Conservation (phyloP, 2,888 invertebrate genomes). For the Thymelicus lineola region DNA sequence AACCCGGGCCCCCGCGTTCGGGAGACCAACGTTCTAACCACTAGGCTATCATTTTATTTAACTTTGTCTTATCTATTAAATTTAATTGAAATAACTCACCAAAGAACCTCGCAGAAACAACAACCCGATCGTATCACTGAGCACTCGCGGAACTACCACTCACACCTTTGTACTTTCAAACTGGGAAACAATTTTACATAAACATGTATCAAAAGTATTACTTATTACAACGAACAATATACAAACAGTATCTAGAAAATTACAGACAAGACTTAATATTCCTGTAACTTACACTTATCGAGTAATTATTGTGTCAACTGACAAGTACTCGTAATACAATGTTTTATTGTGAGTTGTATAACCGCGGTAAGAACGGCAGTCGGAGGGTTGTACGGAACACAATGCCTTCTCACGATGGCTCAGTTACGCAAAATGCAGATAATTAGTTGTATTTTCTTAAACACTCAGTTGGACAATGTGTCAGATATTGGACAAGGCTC, state of each 20-base stretch:
- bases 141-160: constrained; percentile 28
- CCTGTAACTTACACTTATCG: background rate
- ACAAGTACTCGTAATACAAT: constrained; percentile 14
- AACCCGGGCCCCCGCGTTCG: too few species aligned
- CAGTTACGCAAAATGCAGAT: constrained; percentile 35
- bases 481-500: constrained; percentile 37
- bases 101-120: constrained; percentile 23
- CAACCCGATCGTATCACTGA: constrained; percentile 26
- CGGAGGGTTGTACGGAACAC: constrained; percentile 19
- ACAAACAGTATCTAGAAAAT: constrained; percentile 7
- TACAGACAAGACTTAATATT: background rate
- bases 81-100: constrained; percentile 6
- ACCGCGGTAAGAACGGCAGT: background rate
- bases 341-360: constrained; percentile 31
- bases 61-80: too few species aligned
- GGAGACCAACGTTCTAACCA: too few species aligned
- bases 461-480: constrained; percentile 32
- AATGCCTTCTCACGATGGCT: constrained; percentile 37
- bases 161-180: constrained; percentile 33
- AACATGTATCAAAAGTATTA: constrained; percentile 1
- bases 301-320: constrained; percentile 27
- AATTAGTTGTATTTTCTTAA: constrained; percentile 32
- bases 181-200: constrained; percentile 23
- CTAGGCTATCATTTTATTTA: too few species aligned
- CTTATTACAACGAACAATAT: background rate